Percentiles rank a stretch among this genome's conserved stretches.
Evolutionary conservation across 2,888 invertebrate genomes (phyloP).

Genomic region (Diarsia brunnea): DNA sequence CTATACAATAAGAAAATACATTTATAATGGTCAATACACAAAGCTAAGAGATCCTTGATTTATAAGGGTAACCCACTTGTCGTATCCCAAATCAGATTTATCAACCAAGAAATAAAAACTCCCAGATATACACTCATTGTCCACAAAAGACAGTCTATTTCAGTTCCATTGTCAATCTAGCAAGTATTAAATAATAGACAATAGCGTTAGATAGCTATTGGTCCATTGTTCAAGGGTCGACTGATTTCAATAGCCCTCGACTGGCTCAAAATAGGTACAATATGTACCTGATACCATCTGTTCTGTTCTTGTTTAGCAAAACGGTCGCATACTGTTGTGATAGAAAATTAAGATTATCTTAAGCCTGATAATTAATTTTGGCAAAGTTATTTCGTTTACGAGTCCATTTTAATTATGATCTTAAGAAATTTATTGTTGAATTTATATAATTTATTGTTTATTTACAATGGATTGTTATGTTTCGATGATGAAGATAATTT

Average conservation of each 20-base stretch:
- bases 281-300: constrained; percentile 60
- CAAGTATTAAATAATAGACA: constrained; percentile 57
- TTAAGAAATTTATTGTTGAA: constrained; percentile 57
- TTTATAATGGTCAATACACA: not conserved
- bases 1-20: not conserved
- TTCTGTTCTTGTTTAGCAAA: constrained; percentile 44
- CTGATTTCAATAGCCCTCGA: constrained; percentile 52
- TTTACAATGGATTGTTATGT: constrained; percentile 41
- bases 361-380: constrained; percentile 53
- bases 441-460: constrained; percentile 62
- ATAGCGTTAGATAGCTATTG: constrained; percentile 51
- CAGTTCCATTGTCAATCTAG: constrained; percentile 55
- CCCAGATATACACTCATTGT: constrained; percentile 1
- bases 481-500: constrained; percentile 46
- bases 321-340: constrained; percentile 30
- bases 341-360: constrained; percentile 58
- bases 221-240: constrained; percentile 59
- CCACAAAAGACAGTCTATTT: constrained; percentile 40
- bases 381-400: constrained; percentile 33
- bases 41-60: not conserved
- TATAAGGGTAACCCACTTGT: not conserved
- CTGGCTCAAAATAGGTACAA: constrained; percentile 59
- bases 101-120: not conserved
- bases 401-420: constrained; percentile 58
- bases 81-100: not conserved